Evolutionary conservation across 2,797 vertebrate genomes (phyloP).

Genomic region (Crax fasciolata): DNA sequence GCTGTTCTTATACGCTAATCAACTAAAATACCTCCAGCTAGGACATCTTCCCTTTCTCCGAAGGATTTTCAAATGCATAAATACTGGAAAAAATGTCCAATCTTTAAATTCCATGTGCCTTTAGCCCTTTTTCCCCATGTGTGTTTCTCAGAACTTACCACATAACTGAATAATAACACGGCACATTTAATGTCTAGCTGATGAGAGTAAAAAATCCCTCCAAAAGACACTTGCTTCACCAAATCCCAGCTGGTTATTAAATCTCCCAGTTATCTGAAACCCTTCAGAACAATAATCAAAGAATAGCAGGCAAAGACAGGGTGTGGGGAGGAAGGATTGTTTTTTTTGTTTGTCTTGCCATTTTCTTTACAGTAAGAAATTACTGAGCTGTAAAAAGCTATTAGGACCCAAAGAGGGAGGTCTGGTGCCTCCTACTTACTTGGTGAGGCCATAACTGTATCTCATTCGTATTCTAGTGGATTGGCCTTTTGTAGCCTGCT

Average conservation of each 20-base stretch:
- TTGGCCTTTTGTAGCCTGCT: constrained; percentile 68
- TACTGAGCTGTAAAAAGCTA: constrained; percentile 73
- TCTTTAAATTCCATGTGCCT: not conserved
- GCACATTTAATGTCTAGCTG: constrained; percentile 14
- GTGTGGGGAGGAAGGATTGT: not conserved
- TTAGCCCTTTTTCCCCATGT: not conserved
- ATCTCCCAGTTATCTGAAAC: constrained; percentile 27
- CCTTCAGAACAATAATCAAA: constrained; percentile 36
- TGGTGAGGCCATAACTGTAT: constrained; percentile 18
- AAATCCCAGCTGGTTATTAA: constrained; percentile 34
- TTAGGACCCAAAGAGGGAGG: constrained; percentile 57
- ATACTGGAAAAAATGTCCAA: not conserved
- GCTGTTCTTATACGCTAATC: not conserved
- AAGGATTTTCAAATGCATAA: not conserved
- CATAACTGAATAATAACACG: not conserved
- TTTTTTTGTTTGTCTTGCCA: constrained; percentile 52
- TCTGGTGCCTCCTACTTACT: constrained; percentile 55
- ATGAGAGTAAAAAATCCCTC: not conserved
- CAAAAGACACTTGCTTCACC: constrained; percentile 1
- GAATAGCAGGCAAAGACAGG: not conserved
- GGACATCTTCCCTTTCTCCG: not conserved
- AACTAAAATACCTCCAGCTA: not conserved
- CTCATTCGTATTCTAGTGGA: constrained; percentile 74
- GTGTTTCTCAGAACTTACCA: not conserved
- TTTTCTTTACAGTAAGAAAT: constrained; percentile 56